These are phyloP conservation scores for Drosophila neutralis DNA, from an alignment of 2,888 invertebrate genomes.

Conservation along the genomic window DNA sequence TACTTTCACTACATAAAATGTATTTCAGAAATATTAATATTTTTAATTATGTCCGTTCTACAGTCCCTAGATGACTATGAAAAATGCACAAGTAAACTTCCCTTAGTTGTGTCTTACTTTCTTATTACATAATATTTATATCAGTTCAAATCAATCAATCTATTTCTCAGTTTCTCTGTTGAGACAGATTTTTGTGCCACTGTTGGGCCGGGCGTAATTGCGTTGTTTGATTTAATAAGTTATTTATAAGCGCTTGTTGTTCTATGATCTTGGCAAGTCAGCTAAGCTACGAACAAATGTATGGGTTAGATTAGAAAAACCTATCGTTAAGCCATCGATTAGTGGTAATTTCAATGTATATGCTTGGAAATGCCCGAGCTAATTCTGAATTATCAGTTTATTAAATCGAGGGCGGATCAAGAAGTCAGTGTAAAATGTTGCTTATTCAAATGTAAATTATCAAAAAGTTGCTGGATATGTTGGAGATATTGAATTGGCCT, in stretches of 20 bases:
- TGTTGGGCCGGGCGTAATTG: neutral
- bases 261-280: slow-evolving; percentile 5
- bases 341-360: neutral
- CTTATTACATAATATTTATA: neutral
- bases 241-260: slow-evolving; percentile 8
- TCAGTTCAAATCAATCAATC: neutral
- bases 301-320: neutral
- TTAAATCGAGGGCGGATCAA: neutral
- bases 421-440: neutral
- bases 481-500: neutral
- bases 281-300: neutral
- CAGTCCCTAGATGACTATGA: neutral
- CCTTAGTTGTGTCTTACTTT: neutral
- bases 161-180: neutral
- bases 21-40: neutral
- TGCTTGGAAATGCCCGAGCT: slow-evolving; percentile 9
- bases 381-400: neutral
- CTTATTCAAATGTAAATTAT: neutral
- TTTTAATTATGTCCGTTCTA: neutral
- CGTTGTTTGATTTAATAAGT: neutral
- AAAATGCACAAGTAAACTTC: neutral
- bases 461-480: neutral
- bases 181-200: neutral
- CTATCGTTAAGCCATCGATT: neutral
- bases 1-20: neutral